phyloP scores from a whole-genome alignment of 1,140 invertebrate genomes.

The Hestina assimilis region DNA sequence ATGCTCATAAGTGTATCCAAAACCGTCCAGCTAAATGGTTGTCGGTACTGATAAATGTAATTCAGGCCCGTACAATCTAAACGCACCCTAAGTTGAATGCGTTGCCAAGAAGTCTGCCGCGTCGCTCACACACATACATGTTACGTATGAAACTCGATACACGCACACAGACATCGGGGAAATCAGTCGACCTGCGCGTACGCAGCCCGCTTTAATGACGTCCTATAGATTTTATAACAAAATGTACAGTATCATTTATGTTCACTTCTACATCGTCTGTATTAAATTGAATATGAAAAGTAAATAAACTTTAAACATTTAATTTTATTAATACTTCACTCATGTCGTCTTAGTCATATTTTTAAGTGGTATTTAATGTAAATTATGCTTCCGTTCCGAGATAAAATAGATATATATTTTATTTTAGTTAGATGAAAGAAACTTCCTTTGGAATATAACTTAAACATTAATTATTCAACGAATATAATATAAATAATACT shows the following conservation, averaged over 20 bases:
- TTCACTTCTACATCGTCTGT: not conserved
- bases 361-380: not conserved
- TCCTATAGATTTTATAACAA: constrained; percentile 10
- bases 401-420: not conserved
- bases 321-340: no score
- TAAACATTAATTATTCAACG: no score
- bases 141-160: constrained; percentile 43
- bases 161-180: constrained; percentile 46
- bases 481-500: no score
- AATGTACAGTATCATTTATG: not conserved
- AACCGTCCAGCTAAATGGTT: no score
- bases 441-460: no score
- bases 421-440: no score
- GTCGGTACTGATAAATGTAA: constrained; percentile 33
- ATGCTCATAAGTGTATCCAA: no score
- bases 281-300: no score
- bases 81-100: constrained; percentile 36
- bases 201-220: constrained; percentile 28
- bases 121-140: constrained; percentile 39
- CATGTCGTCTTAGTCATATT: no score
- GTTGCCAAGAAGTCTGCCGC: constrained; percentile 66
- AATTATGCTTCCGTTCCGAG: not conserved
- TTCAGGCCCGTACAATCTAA: constrained; percentile 31
- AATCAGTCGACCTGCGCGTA: constrained; percentile 42
- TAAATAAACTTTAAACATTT: no score